phyloP scores from a whole-genome alignment of 2,113 vertebrate genomes.

The Girardinichthys multiradiatus region DNA sequence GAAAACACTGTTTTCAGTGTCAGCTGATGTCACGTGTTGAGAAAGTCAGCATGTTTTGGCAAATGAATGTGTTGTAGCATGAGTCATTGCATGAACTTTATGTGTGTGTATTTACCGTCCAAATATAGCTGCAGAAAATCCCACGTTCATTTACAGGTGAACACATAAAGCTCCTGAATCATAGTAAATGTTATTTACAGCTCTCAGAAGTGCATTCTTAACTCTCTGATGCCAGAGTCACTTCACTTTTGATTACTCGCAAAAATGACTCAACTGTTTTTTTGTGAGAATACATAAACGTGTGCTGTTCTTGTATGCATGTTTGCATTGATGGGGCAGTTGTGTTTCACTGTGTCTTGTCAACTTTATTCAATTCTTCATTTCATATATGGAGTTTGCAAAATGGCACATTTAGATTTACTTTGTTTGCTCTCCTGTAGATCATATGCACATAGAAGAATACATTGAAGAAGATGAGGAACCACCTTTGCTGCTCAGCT shows the following conservation, averaged over 20 bases:
- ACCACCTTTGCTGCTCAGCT: constrained; percentile 77
- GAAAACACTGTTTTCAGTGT: background rate
- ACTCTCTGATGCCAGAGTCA: constrained; percentile 14
- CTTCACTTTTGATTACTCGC: constrained; percentile 8
- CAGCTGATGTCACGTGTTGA: constrained; percentile 6
- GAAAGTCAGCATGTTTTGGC: constrained; percentile 15
- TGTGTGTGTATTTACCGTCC: background rate
- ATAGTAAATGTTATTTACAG: constrained; percentile 70
- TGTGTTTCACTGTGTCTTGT: background rate
- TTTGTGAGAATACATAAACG: constrained; percentile 4
- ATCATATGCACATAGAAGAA: constrained; percentile 82
- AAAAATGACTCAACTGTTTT: constrained; percentile 66
- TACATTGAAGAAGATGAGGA: constrained; percentile 83
- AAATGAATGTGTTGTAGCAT: constrained; percentile 36
- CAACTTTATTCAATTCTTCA: background rate
- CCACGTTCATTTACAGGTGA: constrained; percentile 27
- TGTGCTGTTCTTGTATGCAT: background rate
- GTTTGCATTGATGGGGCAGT: background rate
- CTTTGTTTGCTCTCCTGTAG: constrained; percentile 32
- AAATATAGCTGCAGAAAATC: constrained; percentile 49
- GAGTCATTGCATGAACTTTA: constrained; percentile 34
- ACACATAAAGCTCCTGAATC: constrained; percentile 55
- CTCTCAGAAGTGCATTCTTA: constrained; percentile 30
- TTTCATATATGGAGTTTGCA: no score
- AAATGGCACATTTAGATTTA: background rate